Base-by-base conservation (phyloP, 2,888 invertebrate species). In the Tetheella fluctuosa region DNA sequence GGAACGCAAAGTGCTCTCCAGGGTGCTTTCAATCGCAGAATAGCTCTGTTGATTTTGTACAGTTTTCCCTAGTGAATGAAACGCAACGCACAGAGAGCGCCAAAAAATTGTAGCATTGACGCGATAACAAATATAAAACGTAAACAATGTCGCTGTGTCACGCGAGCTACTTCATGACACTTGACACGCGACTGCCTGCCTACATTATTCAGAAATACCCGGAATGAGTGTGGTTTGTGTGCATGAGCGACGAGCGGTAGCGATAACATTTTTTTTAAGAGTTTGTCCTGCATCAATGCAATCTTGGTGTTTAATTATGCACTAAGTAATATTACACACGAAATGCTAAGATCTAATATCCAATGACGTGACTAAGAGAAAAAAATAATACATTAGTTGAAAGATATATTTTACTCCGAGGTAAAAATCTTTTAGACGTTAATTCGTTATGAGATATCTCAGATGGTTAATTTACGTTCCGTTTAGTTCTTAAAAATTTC, bases 71-170 rank as follows among this genome's bases (percentile, higher is more conserved):
- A 5, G 70, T 65, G 69, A 58, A 57, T 60, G 59, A 60, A 58
- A 58, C 61, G 48, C 63, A 63, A 67, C 60, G 64, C 60, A 60
- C 68, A 59, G 59, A 64, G 67, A 70, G 69, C 70, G 67, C 58
- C 59, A 65, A 72, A 73, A 71, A 70, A 69, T 52, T 63, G 64
- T 65, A 67, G 59, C 61, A 65, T 67, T 70, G 71, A 57, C 68
- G 68, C 65, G 57, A 61, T 72, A 71, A 71, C 69, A 68, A 67
- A 70, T 74, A 71, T 67, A 62, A 72, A 61, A 64, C 64, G 71
- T 73, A 74, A 79, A 79, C 73, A 76, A 70, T 63, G 71, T 60
- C 59, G 55, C 63, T 61, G 62, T 54, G 67, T 64, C 85, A 84
- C 81, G 83, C 82, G 66, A 83, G 64, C 61, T 59, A 63, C 55